Evolutionary conservation across 2,888 invertebrate species (phyloP).

Genomic region (Rhyacophila evoluta): DNA sequence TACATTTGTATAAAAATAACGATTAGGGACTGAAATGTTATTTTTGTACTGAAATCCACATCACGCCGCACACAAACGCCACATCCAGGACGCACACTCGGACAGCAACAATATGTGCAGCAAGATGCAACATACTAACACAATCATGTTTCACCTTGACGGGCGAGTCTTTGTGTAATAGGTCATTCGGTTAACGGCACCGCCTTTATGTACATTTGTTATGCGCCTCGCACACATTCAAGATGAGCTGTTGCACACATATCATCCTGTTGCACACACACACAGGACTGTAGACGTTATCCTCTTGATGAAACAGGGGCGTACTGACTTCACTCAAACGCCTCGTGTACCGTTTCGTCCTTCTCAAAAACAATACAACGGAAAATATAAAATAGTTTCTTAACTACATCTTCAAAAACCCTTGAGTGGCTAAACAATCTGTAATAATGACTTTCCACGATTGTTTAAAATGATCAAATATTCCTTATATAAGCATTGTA

Average conservation of each 20-base stretch:
- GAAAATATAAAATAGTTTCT: no score
- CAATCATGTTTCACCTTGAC: conserved; percentile 66
- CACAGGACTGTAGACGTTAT: not conserved
- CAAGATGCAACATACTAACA: conserved; percentile 17
- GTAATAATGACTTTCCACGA: no score
- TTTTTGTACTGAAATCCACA: not conserved
- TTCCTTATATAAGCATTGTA: no score
- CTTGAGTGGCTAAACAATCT: no score
- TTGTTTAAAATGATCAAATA: no score
- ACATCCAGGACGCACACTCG: not conserved
- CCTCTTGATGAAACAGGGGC: not conserved
- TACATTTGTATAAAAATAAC: not conserved
- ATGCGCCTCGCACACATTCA: conserved; percentile 13
- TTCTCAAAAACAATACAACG: no score
- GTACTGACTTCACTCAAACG: not conserved
- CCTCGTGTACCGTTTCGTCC: no score
- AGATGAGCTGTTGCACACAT: not conserved
- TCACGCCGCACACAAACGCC: not conserved
- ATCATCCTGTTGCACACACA: conserved; percentile 13
- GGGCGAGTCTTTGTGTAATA: conserved; percentile 71
- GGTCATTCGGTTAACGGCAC: conserved; percentile 73
- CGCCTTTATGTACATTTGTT: conserved; percentile 57
- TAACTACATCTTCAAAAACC: no score
- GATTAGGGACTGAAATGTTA: conserved; percentile 13
- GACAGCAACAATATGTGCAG: not conserved